Evolutionary conservation across 35 echinoderm and acorn worm genomes (phyloP), one percentile per base, ranked within the genome.

Genomic region (Diadema setosum): DNA sequence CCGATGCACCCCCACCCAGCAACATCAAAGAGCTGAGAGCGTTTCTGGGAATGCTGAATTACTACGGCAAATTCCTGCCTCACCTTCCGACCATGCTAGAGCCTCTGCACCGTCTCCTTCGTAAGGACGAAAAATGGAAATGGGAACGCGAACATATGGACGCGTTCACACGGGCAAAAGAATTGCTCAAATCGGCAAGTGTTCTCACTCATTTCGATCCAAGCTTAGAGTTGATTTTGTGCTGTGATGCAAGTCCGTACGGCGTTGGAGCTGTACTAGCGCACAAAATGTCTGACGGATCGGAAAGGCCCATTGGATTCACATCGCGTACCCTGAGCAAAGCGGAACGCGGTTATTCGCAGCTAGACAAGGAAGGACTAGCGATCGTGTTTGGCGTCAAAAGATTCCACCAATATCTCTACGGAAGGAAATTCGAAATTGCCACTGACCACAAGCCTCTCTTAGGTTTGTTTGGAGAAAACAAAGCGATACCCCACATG

Each of bases 241-340:
- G 70, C 18, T 90, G 83, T 58, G 87, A 90, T 70, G 84, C 93
- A 16, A 64, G 46, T 25, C 83, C 88, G 12, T 86, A 91, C 45
- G 93, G 88, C 58, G 48, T 91, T 29, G 93, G 93, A 12, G 42
- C 93, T 8, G 93, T 95, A 18, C 49, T 95, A 48, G 49, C 70
- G 23, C 74, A 91, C 39, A 26, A 36, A 26, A 81, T 83, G 35
- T 24, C 52, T 27, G 82, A 90, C 82, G 82, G 87, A 46, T n/a
- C n/a, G n/a, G 48, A 52, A 11, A 52, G n/a, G 48, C 48, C 48
- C 48, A 52, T 52, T 52, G 48, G 9, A 52, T 0, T 1, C 59
- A 56, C 83, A 11, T 88, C 86, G 5, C n/a, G 86, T 39, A 56
- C 48, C 32, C 27, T 88, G 0, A 88, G 42, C 15, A 88, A 88